Percentiles rank a stretch among this genome's conserved stretches.
phyloP scores from a whole-genome alignment of 2,797 vertebrate species.

The Syndactyla subalaris region DNA sequence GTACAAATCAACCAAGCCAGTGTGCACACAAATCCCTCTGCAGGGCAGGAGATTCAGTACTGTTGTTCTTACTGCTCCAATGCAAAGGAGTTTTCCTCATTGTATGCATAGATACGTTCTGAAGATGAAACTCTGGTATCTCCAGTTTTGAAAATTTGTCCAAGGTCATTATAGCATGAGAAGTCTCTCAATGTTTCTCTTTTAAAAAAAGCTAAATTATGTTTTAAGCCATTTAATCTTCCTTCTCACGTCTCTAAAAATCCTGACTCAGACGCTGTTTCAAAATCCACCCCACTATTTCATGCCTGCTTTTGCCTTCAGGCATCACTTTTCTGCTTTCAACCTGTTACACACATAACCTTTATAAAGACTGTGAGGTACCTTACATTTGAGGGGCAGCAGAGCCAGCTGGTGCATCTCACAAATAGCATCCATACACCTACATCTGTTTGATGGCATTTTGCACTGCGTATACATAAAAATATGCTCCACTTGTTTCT shows the following conservation, averaged over 20 bases:
- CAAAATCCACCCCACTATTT: constrained; percentile 5
- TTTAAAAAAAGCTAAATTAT: neutral
- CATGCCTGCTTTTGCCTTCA: constrained; percentile 4
- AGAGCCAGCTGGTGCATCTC: constrained; percentile 55
- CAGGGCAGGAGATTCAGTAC: neutral
- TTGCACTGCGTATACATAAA: neutral
- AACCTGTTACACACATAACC: constrained; percentile 8
- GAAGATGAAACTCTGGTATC: neutral
- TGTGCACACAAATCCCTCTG: neutral
- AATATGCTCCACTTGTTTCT: neutral
- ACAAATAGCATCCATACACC: constrained; percentile 47
- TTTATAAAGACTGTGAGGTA: neutral
- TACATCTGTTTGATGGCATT: constrained; percentile 53
- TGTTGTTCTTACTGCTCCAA: neutral
- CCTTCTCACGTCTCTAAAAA: neutral
- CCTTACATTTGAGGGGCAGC: constrained; percentile 14
- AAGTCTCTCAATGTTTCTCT: neutral
- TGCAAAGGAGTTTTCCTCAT: neutral
- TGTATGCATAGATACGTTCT: neutral
- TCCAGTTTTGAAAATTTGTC: neutral
- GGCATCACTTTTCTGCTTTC: constrained; percentile 41
- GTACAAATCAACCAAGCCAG: neutral
- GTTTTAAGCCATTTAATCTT: neutral
- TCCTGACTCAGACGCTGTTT: neutral
- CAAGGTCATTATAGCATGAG: neutral